Base-by-base conservation (phyloP, 2,888 invertebrate species). In the Melipona bicolor region DNA sequence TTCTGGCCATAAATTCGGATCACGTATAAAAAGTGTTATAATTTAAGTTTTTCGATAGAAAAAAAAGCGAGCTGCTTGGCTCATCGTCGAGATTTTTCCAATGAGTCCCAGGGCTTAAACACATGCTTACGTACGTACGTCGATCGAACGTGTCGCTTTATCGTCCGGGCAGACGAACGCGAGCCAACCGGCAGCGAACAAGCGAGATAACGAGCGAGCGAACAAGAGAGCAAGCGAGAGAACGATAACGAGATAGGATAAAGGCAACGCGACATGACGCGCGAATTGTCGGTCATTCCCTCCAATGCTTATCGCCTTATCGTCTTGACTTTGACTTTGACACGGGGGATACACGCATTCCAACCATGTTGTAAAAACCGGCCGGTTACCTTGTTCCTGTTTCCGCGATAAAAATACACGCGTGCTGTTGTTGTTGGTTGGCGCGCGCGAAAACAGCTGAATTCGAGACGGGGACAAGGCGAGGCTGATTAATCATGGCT, bases 251-350 rank as follows among this genome's bases (percentile, higher is more conserved):
- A 36, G 68, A 74, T 71, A 54, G 68, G 59, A 56, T 67, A 69
- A 75, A 74, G 49, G n/a, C 36, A 32, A 69, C 17, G 67, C 59
- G 72, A 70, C 77, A 54, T 24, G 62, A 72, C 70, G 77, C 78
- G 81, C 77, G 72, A 69, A 87, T 79, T 73, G 76, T 43, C 79
- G 86, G 78, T 72, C 81, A 76, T 79, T 79, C 70, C 72, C 80
- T 81, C 32, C 61, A 15, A 49, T 13, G 54, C 79, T 87, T 87
- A 87, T 87, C 87, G 73, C 52, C 78, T 84, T 87, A 87, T 87
- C 87, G 77, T 73, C 43, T 43, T 84, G 87, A 87, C 87, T 86
- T 74, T 74, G 73, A 74, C 83, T 87, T 87, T 86, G 87, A 81
- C 86, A 78, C 4, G 32, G 32, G 32, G 32, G 49, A 67, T 77